phyloP scores from a whole-genome alignment of 2,888 invertebrate species.

The Quadroppia sp. region DNA sequence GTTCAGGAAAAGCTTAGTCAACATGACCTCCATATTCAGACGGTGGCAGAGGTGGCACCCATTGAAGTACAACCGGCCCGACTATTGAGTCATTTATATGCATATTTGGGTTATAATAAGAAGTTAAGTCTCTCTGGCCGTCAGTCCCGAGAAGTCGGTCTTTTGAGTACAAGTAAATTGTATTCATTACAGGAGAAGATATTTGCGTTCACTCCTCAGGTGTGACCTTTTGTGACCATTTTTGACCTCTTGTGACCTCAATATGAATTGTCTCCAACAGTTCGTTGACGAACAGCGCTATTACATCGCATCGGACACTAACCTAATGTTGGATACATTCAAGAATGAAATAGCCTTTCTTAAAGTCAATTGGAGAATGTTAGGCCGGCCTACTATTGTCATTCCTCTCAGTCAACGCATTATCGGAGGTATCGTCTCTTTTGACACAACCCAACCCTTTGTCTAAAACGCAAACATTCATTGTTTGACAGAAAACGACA shows the following conservation, averaged over 20 bases:
- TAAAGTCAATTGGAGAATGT: constrained; percentile 96
- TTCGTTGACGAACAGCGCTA: constrained; percentile 96
- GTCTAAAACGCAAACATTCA: not conserved
- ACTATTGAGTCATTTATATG: constrained; percentile 89
- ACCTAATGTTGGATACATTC: constrained; percentile 95
- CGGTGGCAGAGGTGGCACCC: constrained; percentile 85
- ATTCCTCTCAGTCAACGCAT: constrained; percentile 81
- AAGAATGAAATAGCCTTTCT: constrained; percentile 96
- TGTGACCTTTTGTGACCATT: constrained; percentile 54
- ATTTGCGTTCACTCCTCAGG: constrained; percentile 98
- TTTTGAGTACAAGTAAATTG: constrained; percentile 94
- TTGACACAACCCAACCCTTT: not conserved
- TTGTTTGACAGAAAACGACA: constrained; percentile 69
- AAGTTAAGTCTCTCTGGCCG: constrained; percentile 91
- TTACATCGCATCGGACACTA: constrained; percentile 97
- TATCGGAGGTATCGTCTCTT: constrained; percentile 64
- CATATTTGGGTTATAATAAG: constrained; percentile 87
- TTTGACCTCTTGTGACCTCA: constrained; percentile 42
- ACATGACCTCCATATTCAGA: constrained; percentile 83
- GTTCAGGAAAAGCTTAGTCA: constrained; percentile 82
- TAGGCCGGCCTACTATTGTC: constrained; percentile 91
- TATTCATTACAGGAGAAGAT: constrained; percentile 92
- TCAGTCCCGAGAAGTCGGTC: constrained; percentile 91
- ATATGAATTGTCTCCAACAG: constrained; percentile 58
- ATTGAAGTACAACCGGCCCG: constrained; percentile 97